Evolutionary conservation across 2,888 invertebrate genomes (phyloP).

Genomic region (Conus canariensis): DNA sequence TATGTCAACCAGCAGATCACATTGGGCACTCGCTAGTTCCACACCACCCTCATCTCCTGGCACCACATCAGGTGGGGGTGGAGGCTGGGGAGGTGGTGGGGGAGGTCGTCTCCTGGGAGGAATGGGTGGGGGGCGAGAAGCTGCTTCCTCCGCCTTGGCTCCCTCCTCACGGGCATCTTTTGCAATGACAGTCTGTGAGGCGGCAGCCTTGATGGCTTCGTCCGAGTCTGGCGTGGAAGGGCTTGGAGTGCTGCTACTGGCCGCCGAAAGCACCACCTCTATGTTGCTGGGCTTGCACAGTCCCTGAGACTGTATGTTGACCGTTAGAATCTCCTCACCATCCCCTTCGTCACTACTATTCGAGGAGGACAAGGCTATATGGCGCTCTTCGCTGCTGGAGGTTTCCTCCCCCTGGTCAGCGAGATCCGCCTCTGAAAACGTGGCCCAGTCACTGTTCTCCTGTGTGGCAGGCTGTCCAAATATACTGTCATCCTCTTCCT

Average conservation of each 20-base stretch:
- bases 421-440: slow-evolving; percentile 49
- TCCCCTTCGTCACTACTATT: slow-evolving; percentile 1
- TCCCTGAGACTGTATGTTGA: slow-evolving; percentile 59
- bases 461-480: slow-evolving; percentile 45
- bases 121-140: slow-evolving; percentile 27
- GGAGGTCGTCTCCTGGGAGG: slow-evolving; percentile 26
- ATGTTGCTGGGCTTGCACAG: slow-evolving; percentile 37
- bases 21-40: background rate
- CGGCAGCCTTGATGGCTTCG: slow-evolving; percentile 26
- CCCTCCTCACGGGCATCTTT: background rate
- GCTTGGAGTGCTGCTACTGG: slow-evolving; percentile 45
- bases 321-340: slow-evolving; percentile 66
- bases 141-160: background rate
- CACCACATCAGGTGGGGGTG: slow-evolving; percentile 18
- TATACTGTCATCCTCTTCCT: slow-evolving; percentile 27
- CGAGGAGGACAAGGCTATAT: slow-evolving; percentile 25
- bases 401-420: background rate
- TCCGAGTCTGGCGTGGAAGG: slow-evolving; percentile 41
- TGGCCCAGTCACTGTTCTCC: slow-evolving; percentile 52
- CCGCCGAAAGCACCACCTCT: slow-evolving; percentile 42
- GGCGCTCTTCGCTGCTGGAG: background rate
- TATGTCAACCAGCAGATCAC: slow-evolving; percentile 32
- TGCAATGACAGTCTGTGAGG: background rate
- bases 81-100: slow-evolving; percentile 26
- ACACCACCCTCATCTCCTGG: slow-evolving; percentile 1